Evolutionary conservation across 2,797 vertebrate genomes (phyloP), one percentile per base, ranked within the genome.

Genomic region (Kryptolebias ocellatus): DNA sequence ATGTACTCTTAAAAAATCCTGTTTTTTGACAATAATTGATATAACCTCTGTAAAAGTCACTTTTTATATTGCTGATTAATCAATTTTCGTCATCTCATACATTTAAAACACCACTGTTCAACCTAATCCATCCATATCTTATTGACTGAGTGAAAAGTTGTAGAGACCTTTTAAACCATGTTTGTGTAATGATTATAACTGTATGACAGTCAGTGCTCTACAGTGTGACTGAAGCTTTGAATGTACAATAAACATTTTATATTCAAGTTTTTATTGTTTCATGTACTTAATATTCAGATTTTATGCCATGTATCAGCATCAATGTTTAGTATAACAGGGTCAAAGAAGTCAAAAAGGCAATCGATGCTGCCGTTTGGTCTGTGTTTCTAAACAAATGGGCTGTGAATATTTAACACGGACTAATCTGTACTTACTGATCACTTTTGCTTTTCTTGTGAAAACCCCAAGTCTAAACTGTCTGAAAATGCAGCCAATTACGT

Each of bases 321-420:
- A 34, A 39, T 51, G 64, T 47, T 71, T n/a, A 12, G 44, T 46
- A 28, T 56, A 56, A 29, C 31, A 31, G 65, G 71, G 60, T 55
- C 52, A 60, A 9, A 67, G 72, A 70, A 78, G 81, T 88, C 72
- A 86, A 83, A 78, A 74, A 78, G 82, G 81, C 79, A 87, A 87
- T 83, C 87, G 67, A 80, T 60, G 37, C 31, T 72, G 77, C 83
- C 76, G 83, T 84, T 73, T 84, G 64, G 72, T 72, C 56, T 82
- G 52, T 37, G 66, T 79, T 72, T 67, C 78, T 49, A 47, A 34
- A 59, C 57, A 29, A 27, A 64, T 5, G 52, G 55, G 39, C 47
- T 64, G 62, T 73, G 79, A 74, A 90, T 88, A 77, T 83, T 86
- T 84, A 83, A 91, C 71, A 46, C 59, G 61, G 1, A 31, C 31